Conservation (phyloP, 2,888 invertebrate genomes). For the Ramazzottius varieornatus region DNA sequence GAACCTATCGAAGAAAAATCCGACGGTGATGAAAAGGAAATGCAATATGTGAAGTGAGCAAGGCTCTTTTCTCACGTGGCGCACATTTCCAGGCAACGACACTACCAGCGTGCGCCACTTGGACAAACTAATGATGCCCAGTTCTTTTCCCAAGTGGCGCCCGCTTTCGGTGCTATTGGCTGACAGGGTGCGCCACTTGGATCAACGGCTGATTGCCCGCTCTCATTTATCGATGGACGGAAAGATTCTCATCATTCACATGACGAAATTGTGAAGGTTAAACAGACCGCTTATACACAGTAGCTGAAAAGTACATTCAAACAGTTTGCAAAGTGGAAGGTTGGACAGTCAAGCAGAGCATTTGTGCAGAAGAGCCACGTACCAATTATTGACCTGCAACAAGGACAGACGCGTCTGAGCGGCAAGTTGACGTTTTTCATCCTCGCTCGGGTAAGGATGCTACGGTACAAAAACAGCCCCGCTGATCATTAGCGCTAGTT, state of each 20-base stretch:
- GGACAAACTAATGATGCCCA: neutral
- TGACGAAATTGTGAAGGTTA: too few species aligned
- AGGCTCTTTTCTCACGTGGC: neutral
- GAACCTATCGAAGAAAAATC: conserved; percentile 29
- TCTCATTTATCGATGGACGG: too few species aligned
- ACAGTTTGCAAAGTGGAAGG: too few species aligned
- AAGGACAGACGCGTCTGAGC: conserved; percentile 62
- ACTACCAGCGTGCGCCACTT: neutral
- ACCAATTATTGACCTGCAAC: conserved; percentile 40
- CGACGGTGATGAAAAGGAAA: neutral
- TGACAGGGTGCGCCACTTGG: too few species aligned
- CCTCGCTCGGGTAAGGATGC: conserved; percentile 86
- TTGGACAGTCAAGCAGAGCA: too few species aligned
- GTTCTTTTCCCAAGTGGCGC: too few species aligned
- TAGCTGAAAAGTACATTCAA: too few species aligned
- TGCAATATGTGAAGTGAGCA: neutral
- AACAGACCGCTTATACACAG: too few species aligned
- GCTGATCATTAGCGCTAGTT: neutral
- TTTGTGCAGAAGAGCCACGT: too few species aligned
- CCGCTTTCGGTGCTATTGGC: too few species aligned
- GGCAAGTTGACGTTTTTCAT: conserved; percentile 67
- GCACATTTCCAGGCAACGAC: neutral
- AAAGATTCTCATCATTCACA: too few species aligned
- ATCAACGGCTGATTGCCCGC: too few species aligned
- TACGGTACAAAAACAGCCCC: conserved; percentile 21